Evolutionary conservation across 1,140 invertebrate genomes (phyloP).

Genomic region (Drosophila nikananu): DNA sequence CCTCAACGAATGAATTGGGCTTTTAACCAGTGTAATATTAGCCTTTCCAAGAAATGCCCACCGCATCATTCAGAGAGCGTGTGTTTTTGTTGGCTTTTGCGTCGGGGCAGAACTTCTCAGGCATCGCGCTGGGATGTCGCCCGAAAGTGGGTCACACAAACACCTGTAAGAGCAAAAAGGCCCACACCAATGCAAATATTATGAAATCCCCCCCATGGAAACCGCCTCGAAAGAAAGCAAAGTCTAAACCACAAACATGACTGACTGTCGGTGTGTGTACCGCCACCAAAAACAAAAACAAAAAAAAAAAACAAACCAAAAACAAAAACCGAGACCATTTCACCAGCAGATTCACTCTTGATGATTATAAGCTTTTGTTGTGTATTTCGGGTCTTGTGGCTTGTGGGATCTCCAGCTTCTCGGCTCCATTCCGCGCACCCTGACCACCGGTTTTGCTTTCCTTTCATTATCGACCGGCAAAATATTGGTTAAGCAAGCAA

Average conservation of each 20-base stretch:
- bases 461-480: conserved; percentile 80
- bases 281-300: conserved; percentile 43
- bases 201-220: conserved; percentile 60
- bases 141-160: conserved; percentile 67
- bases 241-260: conserved; percentile 52
- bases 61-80: conserved; percentile 60
- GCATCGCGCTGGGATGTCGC: conserved; percentile 32
- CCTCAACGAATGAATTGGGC: conserved; percentile 27
- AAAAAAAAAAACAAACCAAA: conserved; percentile 51
- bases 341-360: conserved; percentile 80
- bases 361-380: conserved; percentile 78
- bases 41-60: conserved; percentile 62
- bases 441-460: conserved; percentile 70
- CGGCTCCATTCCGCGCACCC: conserved; percentile 18
- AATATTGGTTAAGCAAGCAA: conserved; percentile 79
- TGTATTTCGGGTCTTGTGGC: conserved; percentile 57
- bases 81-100: conserved; percentile 14
- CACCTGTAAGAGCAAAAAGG: conserved; percentile 66
- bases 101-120: conserved; percentile 64
- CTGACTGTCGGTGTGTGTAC: conserved; percentile 29
- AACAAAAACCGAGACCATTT: conserved; percentile 57
- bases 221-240: conserved; percentile 48
- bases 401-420: conserved; percentile 26
- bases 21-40: conserved; percentile 46
- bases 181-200: conserved; percentile 74